A percentile compares a stretch with the other conserved stretches of the same genome.
These are phyloP conservation scores for Flexamia atlantica DNA, from an alignment of 2,888 invertebrate genomes.

Conservation along the genomic window DNA sequence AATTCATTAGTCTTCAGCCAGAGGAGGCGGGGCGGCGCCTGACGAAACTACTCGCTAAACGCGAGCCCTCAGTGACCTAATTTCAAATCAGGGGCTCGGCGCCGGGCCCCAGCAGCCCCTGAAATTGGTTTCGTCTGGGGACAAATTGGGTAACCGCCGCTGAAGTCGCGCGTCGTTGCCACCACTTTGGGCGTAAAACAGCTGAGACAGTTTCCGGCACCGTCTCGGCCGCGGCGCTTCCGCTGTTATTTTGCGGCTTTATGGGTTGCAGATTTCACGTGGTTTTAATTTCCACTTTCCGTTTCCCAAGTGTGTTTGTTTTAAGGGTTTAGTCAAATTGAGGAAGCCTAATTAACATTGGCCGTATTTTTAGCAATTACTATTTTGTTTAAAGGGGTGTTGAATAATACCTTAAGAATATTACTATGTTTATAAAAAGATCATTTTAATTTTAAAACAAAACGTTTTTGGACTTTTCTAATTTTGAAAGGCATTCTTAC, in stretches of 20 bases:
- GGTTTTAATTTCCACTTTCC: background rate
- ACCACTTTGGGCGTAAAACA: slow-evolving; percentile 43
- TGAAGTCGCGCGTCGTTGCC: background rate
- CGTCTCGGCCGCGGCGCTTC: background rate
- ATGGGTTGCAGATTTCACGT: slow-evolving; percentile 45
- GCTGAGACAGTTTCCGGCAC: slow-evolving; percentile 42
- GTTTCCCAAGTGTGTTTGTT: too few relatives aligned
- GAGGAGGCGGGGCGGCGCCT: slow-evolving; percentile 29
- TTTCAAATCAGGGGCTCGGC: slow-evolving; percentile 51
- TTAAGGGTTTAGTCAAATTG: too few relatives aligned
- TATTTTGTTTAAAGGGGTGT: too few relatives aligned
- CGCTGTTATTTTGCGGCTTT: slow-evolving; percentile 4
- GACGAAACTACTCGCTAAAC: slow-evolving; percentile 10
- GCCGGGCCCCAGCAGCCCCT: slow-evolving; percentile 53
- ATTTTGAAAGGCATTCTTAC: too few relatives aligned
- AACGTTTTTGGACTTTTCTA: too few relatives aligned
- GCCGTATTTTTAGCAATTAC: too few relatives aligned
- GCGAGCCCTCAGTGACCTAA: slow-evolving; percentile 15
- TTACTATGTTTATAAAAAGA: too few relatives aligned
- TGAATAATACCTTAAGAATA: too few relatives aligned
- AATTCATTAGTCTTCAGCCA: too few relatives aligned
- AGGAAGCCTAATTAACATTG: too few relatives aligned
- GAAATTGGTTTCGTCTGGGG: slow-evolving; percentile 58
- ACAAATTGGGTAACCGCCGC: slow-evolving; percentile 54
- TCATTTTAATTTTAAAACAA: too few relatives aligned